Conservation (phyloP, 2,113 vertebrate genomes). For the Hippoglossus stenolepis region DNA sequence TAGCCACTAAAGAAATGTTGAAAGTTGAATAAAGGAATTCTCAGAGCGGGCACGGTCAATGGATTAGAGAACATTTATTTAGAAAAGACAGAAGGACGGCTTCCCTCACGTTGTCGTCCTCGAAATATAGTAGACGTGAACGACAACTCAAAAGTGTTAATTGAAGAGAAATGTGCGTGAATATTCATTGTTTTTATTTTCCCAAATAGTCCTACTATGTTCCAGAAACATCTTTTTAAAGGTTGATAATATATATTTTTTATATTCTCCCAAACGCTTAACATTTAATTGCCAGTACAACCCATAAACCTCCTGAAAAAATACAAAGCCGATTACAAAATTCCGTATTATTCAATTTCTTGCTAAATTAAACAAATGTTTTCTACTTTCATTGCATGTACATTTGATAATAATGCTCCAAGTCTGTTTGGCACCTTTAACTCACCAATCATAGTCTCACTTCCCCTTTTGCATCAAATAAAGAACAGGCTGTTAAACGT, state of each 20-base stretch:
- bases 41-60: not conserved
- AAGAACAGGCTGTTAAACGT: constrained; percentile 9
- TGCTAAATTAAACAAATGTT: not conserved
- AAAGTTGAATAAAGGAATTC: constrained; percentile 40
- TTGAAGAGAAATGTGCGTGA: not conserved
- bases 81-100: not conserved
- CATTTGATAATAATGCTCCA: constrained; percentile 17
- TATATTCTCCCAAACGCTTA: too few species aligned
- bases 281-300: too few species aligned
- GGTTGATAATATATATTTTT: too few species aligned
- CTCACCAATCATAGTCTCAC: constrained; percentile 34
- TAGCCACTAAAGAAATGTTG: constrained; percentile 49
- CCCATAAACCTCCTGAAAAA: constrained; percentile 1
- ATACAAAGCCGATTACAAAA: not conserved
- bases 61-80: constrained; percentile 18
- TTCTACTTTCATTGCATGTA: constrained; percentile 12
- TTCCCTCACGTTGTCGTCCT: not conserved
- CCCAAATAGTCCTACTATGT: not conserved
- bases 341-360: not conserved
- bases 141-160: not conserved
- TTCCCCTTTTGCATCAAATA: constrained; percentile 27
- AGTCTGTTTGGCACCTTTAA: constrained; percentile 32
- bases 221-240: not conserved
- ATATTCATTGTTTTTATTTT: not conserved
- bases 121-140: not conserved